Conservation (phyloP, 2,888 invertebrate species). For the Ennomos erosarius region DNA sequence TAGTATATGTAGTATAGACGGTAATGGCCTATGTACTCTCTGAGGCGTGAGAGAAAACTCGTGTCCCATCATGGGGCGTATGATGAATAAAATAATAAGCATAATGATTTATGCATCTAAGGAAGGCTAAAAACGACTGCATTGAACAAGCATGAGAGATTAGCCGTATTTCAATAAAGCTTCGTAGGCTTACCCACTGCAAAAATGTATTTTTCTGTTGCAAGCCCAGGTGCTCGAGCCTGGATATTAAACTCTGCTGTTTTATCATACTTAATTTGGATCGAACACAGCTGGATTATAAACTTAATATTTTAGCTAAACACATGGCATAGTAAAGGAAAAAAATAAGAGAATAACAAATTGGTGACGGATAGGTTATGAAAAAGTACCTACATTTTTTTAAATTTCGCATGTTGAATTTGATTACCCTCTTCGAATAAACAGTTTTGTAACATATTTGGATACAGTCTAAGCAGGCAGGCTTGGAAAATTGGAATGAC, state of each 20-base stretch:
- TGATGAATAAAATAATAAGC: no score
- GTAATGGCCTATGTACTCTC: no score
- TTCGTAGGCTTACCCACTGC: background rate
- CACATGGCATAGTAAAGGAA: conserved; percentile 7
- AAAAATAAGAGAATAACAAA: conserved; percentile 13
- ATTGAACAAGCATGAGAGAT: background rate
- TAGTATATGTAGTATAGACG: no score
- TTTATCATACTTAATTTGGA: conserved; percentile 56
- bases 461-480: no score
- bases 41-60: no score
- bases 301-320: conserved; percentile 45
- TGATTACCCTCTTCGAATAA: background rate
- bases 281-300: conserved; percentile 48
- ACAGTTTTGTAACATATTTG: no score
- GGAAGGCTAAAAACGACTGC: background rate
- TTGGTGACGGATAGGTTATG: conserved; percentile 19
- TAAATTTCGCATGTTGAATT: no score
- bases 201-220: conserved; percentile 1
- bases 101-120: no score
- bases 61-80: no score
- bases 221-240: conserved; percentile 25
- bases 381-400: no score
- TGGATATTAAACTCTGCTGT: conserved; percentile 50
- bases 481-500: no score
- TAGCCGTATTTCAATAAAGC: background rate